Evolutionary conservation across 2,113 vertebrate genomes (phyloP).

Genomic region (Notarius quadriscutis): DNA sequence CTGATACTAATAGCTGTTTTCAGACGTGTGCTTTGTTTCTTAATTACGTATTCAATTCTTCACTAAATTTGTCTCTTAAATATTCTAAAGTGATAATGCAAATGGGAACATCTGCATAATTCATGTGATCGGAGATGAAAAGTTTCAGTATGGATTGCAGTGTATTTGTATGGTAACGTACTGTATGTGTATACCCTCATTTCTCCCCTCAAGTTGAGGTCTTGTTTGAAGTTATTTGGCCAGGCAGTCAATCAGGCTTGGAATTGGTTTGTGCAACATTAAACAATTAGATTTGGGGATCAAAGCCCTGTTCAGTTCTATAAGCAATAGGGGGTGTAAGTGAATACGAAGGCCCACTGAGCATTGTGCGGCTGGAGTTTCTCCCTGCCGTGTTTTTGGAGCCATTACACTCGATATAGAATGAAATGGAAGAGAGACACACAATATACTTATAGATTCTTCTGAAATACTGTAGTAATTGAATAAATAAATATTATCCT

Average conservation of each 20-base stretch:
- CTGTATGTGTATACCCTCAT: constrained; percentile 1
- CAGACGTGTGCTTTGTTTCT: background rate
- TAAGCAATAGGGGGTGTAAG: constrained; percentile 69
- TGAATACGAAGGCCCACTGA: constrained; percentile 72
- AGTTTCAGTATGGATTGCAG: constrained; percentile 14
- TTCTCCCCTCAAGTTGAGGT: constrained; percentile 52
- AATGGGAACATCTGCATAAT: constrained; percentile 24
- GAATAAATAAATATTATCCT: background rate
- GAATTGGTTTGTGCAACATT: constrained; percentile 62
- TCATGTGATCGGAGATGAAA: constrained; percentile 17
- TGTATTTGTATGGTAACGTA: constrained; percentile 25
- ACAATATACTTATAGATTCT: constrained; percentile 5
- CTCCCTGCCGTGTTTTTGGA: constrained; percentile 32
- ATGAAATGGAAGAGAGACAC: constrained; percentile 25
- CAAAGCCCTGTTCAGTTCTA: constrained; percentile 66
- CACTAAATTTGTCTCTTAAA: background rate
- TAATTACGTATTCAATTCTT: background rate
- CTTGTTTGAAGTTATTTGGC: constrained; percentile 45
- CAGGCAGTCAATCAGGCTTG: constrained; percentile 48
- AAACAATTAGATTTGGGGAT: constrained; percentile 69
- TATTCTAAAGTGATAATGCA: constrained; percentile 13
- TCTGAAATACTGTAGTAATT: background rate
- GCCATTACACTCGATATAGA: constrained; percentile 40
- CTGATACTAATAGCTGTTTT: constrained; percentile 28
- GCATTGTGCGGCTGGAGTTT: constrained; percentile 62